A percentile compares a stretch with the other conserved stretches of the same genome.
phyloP scores from a whole-genome alignment of 2,113 vertebrate genomes.

The Sebastes fasciatus region DNA sequence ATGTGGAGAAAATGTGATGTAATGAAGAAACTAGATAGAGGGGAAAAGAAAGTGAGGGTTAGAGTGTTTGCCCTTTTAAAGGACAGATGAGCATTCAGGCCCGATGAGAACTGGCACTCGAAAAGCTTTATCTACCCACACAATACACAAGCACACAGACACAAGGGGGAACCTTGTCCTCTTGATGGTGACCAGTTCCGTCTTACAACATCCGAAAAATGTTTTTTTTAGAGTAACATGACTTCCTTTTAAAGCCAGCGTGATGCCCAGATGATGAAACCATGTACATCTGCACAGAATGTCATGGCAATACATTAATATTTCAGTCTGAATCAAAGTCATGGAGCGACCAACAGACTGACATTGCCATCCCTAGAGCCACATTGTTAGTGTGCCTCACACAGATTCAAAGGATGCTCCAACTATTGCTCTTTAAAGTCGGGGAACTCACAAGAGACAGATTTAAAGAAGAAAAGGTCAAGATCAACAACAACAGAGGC shows the following conservation, averaged over 20 bases:
- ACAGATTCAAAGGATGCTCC: background rate
- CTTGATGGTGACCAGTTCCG: conserved; percentile 1
- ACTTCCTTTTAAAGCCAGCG: background rate
- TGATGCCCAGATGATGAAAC: background rate
- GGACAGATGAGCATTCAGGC: conserved; percentile 22
- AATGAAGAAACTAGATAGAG: conserved; percentile 3
- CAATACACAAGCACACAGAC: background rate
- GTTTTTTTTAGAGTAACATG: no score
- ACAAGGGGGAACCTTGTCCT: background rate
- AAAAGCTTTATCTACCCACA: conserved; percentile 6
- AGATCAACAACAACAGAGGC: background rate
- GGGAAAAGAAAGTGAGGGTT: conserved; percentile 4
- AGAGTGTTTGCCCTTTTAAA: conserved; percentile 50
- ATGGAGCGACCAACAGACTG: background rate
- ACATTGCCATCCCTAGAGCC: background rate
- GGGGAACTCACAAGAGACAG: no score
- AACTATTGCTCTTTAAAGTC: background rate
- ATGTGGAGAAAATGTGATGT: conserved; percentile 6
- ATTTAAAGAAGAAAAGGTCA: background rate
- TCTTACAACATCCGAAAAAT: conserved; percentile 4
- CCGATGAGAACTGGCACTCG: conserved; percentile 19
- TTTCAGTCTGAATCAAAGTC: background rate
- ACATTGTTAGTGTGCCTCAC: background rate
- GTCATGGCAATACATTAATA: background rate
- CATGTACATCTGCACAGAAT: background rate